Conservation (phyloP, 2,888 invertebrate genomes). For the Pollenia angustigena region DNA sequence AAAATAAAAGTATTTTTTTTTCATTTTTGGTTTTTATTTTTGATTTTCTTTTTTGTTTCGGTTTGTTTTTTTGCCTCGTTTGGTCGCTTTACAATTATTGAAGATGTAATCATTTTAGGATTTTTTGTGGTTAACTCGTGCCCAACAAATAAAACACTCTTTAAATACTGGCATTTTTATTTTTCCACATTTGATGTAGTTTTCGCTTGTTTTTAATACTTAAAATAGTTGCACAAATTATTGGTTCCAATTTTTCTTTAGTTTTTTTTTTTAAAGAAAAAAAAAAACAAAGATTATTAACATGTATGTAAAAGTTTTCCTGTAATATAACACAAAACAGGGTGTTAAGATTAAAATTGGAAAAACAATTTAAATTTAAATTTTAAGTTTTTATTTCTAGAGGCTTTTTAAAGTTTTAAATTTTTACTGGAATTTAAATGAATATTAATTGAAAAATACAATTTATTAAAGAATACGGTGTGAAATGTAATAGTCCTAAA, state of each 20-base stretch:
- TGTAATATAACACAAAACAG: constrained; percentile 40
- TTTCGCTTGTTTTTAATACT: background rate
- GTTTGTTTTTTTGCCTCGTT: constrained; percentile 62
- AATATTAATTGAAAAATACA: too few species aligned
- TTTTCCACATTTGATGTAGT: constrained; percentile 6
- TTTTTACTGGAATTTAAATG: too few species aligned
- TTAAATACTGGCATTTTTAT: constrained; percentile 77
- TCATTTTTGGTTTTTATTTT: background rate
- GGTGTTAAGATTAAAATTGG: background rate
- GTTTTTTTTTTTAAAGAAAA: background rate
- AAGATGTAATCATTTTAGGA: constrained; percentile 80
- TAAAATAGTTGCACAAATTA: constrained; percentile 39
- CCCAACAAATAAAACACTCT: constrained; percentile 83
- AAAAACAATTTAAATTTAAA: too few species aligned
- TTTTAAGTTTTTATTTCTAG: too few species aligned
- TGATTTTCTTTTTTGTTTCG: constrained; percentile 31
- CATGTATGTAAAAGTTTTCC: constrained; percentile 41
- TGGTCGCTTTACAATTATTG: constrained; percentile 73
- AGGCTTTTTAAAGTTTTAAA: too few species aligned
- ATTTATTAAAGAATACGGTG: too few species aligned
- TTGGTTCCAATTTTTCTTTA: constrained; percentile 27
- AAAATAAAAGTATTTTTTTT: background rate
- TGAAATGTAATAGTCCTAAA: too few species aligned
- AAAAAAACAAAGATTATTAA: background rate
- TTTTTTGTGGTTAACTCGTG: constrained; percentile 78